A percentile compares a stretch with the other conserved stretches of the same genome.
These are phyloP conservation scores for Lepidothrix coronata DNA, from an alignment of 2,113 vertebrate genomes.

Conservation along the genomic window DNA sequence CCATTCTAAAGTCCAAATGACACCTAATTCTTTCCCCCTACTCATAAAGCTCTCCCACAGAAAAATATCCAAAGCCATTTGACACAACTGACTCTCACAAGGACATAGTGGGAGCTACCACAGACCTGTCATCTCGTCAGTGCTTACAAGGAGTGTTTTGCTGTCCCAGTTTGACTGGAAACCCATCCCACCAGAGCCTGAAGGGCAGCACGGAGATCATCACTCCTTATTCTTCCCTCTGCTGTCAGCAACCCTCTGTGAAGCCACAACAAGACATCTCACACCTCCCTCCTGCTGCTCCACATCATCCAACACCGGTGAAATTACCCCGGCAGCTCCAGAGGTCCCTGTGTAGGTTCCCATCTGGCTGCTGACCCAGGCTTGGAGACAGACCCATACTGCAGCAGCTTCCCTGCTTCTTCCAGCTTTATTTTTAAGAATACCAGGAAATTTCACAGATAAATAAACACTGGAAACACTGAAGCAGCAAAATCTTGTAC, in stretches of 20 bases:
- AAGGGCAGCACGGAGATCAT: not conserved
- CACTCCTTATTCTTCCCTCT: not conserved
- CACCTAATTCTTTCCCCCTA: not conserved
- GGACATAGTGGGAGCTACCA: not conserved
- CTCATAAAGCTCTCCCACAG: not conserved
- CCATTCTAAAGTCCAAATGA: not conserved
- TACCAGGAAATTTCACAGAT: not conserved
- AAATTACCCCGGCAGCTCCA: not conserved
- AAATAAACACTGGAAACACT: not conserved
- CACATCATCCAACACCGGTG: slow-evolving; percentile 9
- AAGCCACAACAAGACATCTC: not conserved
- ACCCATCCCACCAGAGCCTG: not conserved
- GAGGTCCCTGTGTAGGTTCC: not conserved
- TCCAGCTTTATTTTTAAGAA: not conserved
- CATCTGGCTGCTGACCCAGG: not conserved
- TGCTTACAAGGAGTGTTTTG: not conserved
- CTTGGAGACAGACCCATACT: not conserved
- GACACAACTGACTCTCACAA: not conserved
- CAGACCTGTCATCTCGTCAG: not conserved
- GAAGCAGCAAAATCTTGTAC: not conserved
- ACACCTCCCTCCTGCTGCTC: not conserved
- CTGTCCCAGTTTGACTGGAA: not conserved
- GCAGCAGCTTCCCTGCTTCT: not conserved
- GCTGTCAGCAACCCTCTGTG: not conserved
- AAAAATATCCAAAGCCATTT: not conserved